These are phyloP conservation scores for Sepioteuthis lessoniana DNA, from an alignment of 2,888 invertebrate genomes.

Conservation along the genomic window DNA sequence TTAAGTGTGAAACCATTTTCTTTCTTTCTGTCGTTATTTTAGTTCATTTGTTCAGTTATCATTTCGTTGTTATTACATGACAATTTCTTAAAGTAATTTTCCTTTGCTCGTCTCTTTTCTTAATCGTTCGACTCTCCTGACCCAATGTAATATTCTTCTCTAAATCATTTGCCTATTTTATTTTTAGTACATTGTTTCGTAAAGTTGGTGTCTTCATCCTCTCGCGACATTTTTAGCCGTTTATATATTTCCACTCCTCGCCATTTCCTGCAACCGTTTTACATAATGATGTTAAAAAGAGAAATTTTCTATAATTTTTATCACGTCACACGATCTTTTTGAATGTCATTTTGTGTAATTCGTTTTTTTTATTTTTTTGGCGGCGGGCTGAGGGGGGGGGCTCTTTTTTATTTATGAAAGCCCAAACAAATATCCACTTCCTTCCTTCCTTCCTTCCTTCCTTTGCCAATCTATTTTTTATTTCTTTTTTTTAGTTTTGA, in stretches of 20 bases:
- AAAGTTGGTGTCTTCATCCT: background rate
- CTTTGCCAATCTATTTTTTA: background rate
- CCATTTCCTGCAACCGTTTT: background rate
- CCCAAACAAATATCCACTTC: background rate
- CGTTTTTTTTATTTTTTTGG: background rate
- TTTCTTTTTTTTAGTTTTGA: no score
- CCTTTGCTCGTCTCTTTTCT: no score
- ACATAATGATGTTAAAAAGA: background rate
- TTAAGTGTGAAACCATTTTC: no score
- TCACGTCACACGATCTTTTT: background rate
- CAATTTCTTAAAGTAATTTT: no score
- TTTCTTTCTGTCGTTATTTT: no score
- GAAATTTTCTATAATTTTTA: background rate
- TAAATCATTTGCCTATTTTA: background rate
- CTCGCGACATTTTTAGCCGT: background rate
- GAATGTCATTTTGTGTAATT: background rate
- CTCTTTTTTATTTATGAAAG: background rate
- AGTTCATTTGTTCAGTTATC: no score
- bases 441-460: conserved; percentile 20
- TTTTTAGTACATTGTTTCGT: background rate
- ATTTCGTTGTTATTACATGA: no score
- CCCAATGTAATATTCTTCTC: background rate
- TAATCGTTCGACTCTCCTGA: background rate
- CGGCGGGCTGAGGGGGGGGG: no score
- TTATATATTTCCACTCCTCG: background rate